These are phyloP conservation scores for Propithecus coquereli DNA, from an alignment of 2,113 vertebrate genomes.

Conservation along the genomic window DNA sequence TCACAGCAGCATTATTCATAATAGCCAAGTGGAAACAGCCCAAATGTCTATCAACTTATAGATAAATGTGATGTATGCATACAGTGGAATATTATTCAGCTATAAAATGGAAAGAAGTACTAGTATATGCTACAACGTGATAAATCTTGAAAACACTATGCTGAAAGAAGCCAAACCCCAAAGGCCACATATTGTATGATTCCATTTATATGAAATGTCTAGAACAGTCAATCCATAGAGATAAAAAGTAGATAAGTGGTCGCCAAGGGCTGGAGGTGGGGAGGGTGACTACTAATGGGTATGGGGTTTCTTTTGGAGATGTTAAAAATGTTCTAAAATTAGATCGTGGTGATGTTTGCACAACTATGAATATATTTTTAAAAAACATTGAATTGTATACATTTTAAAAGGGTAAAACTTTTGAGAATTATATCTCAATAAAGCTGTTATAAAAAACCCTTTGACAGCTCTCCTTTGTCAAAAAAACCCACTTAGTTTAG, in stretches of 20 bases:
- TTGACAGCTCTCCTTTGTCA: not conserved
- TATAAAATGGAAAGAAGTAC: not conserved
- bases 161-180: not conserved
- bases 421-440: not conserved
- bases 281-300: not conserved
- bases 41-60: not conserved
- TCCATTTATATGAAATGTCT: not conserved
- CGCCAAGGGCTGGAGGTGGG: not conserved
- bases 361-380: not conserved
- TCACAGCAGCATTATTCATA: not conserved
- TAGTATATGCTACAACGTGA: not conserved
- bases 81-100: not conserved
- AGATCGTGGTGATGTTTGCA: not conserved
- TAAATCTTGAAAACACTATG: not conserved
- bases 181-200: not conserved
- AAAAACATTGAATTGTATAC: not conserved
- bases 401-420: not conserved
- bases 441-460: not conserved
- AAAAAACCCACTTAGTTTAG: not conserved
- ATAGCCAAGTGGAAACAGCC: not conserved
- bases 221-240: not conserved
- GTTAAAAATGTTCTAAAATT: conserved; percentile 26
- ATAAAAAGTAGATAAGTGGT: not conserved
- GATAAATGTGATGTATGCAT: not conserved
- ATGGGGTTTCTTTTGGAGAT: not conserved